Evolutionary conservation across 2,113 vertebrate genomes (phyloP), one percentile per base, ranked within the genome.

Genomic region (Choloepus hoffmanni): DNA sequence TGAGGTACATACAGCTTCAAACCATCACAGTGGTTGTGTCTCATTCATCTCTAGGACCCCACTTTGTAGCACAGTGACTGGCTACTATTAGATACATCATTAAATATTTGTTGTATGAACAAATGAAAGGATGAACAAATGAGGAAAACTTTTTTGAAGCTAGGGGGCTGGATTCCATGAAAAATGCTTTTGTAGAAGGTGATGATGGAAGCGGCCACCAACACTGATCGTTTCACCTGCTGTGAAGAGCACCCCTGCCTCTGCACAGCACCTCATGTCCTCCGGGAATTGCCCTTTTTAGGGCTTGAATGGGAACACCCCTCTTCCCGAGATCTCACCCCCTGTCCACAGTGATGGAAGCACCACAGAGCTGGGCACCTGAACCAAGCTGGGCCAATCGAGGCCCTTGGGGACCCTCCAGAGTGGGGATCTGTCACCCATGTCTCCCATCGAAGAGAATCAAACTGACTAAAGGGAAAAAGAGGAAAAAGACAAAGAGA

Each of bases 211-310:
- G 5, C 21, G 13, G 33, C n/a, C 33, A 28, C 3, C 60, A 65
- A 40, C n/a, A 13, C 2, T 33, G 48, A 43, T 14, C 48, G 43
- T 73, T 43, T 40, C 30, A 9, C 28, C 60, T 28, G 12, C 4
- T 74, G 2, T 8, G 15, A 23, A 30, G 36, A 50, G 2, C 0
- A 3, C 1, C 1, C 18, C 14, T 21, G 36, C n/a, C n/a, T 40
- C 55, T 60, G 43, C 43, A 45, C 43, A 45, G 43, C 43, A 7
- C 43, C 43, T 45, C 43, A 45, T 7, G 7, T 45, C 43, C 43
- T 81, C 7, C 7, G 0, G 11, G 1, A 58, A 9, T 18, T 30
- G 58, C 40, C 15, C 15, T 89, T 48, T 30, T 76, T n/a, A 40
- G 16, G n/a, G 7, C 65, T 12, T 36, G 21, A 67, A 26, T 8